Base-by-base conservation (phyloP, 1,140 invertebrate genomes). In the Papilio helenus region DNA sequence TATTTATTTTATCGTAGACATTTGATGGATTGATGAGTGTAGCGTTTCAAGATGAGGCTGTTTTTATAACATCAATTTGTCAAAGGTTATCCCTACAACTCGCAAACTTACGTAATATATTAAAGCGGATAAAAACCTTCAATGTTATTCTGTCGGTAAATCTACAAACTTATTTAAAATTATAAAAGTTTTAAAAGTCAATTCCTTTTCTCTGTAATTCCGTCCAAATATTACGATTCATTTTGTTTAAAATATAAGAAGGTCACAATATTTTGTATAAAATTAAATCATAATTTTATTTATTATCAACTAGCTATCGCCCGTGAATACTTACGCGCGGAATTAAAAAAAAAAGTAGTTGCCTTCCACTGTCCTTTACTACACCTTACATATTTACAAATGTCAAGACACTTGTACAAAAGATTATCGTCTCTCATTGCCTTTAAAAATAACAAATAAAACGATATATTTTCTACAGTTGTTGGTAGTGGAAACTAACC, bases 41-140 rank as follows among this genome's bases (percentile, higher is more conserved):
- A 68, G 61, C 61, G 26, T 68, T 68, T 68, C 61, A 29, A 68
- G 61, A 68, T 68, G 61, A 68, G 61, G 12, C 23, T 68, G 61
- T 68, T 68, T 68, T 68, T 68, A 68, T 68, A 68, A 68, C 61
- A 68, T 68, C 61, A 68, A 68, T 68, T 68, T 68, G 61, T 68
- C 61, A 68, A 68, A 68, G 61, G 61, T 68, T 68, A 68, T 68
- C 61, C 23, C 61, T 29, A 68, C 61, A 34, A 68, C 26, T 29
- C 12, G 14, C 23, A 34, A 68, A 68, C 26, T 68, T 68, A 68
- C 61, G 9, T 29, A 18, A 68, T 68, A 68, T 16, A 68, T 61
- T 26, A 14, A 61, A 61, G 20, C 55, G 20, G 23, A 61, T 58
- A 34, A 34, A 29, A 65, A 29, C 4, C 61, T 29, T 68, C 26